Conservation (phyloP, 92 coral and sea anemone genomes). For the Porites evermanni region DNA sequence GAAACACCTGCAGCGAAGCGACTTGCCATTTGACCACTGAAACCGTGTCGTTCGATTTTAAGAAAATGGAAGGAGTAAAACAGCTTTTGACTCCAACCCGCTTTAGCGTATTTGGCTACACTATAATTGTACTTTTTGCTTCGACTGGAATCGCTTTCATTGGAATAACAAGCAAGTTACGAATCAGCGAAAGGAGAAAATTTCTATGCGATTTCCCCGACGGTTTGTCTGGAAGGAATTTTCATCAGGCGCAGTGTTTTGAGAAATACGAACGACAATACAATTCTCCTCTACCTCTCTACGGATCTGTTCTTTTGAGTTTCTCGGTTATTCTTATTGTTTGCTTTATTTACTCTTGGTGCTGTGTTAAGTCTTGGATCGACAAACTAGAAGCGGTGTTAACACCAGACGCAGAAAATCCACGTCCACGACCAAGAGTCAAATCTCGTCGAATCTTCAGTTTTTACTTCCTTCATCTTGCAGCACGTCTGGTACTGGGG, state of each 20-base stretch:
- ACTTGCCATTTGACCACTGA: neutral
- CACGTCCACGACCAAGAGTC: constrained; percentile 39
- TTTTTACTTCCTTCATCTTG: constrained; percentile 50
- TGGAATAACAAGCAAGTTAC: constrained; percentile 29
- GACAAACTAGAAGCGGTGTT: constrained; percentile 46
- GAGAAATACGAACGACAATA: constrained; percentile 54
- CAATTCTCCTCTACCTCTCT: constrained; percentile 53
- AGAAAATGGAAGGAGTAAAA: constrained; percentile 7
- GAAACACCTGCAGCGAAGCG: neutral
- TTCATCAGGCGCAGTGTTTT: constrained; percentile 42
- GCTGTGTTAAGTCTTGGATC: constrained; percentile 48
- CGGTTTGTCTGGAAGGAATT: constrained; percentile 14
- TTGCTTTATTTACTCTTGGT: constrained; percentile 45
- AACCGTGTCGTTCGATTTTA: neutral
- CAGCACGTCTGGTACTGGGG: constrained; percentile 44
- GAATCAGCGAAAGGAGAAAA: constrained; percentile 19
- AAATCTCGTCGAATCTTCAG: constrained; percentile 49
- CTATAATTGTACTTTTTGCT: constrained; percentile 1
- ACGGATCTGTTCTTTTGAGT: constrained; percentile 37
- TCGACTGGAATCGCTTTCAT: constrained; percentile 17
- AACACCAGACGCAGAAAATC: constrained; percentile 49
- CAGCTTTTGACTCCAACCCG: neutral
- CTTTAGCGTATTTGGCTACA: constrained; percentile 18
- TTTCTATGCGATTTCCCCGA: constrained; percentile 42
- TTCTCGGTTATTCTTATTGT: constrained; percentile 13